Evolutionary conservation across 2,888 invertebrate genomes (phyloP), one percentile per base, ranked within the genome.

Genomic region (Melangyna quadrimaculata): DNA sequence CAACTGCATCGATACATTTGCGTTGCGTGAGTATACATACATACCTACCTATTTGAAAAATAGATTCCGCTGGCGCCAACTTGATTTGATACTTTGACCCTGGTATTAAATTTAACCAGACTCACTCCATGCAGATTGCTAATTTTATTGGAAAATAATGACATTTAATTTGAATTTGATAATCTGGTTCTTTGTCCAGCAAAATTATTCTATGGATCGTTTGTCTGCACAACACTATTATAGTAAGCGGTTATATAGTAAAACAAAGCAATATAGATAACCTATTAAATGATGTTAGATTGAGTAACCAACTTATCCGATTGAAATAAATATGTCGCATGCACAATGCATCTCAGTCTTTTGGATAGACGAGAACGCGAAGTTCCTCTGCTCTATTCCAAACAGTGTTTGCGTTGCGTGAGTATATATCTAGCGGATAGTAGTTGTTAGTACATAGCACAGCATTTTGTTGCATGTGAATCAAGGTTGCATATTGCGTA

Each of bases 101-200:
- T 63, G 53, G 35, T 67, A 74, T 78, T 78, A 73, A 70, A 57
- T 78, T 78, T 73, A 69, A 78, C 29, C 69, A 78, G 35, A 61
- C 53, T 55, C n/a, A n/a, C 72, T 63, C 37, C 10, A 57, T 55
- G 57, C 29, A 61, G 57, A 78, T 78, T 78, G 82, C 77, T 12
- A 78, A 78, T 82, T 78, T 77, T 29, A 82, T 72, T n/a, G 51
- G 59, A 72, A 77, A 67, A 71, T 55, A 74, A 72, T 57, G 53
- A 63, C 72, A 69, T 69, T 61, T 69, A 48, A 69, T 78, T 73
- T 69, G 32, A 69, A 83, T 78, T 77, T 77, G 82, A 82, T 77
- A 77, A 77, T 70, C 67, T 72, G 32, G 29, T 40, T 53, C 17
- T 32, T 19, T 67, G 45, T 65, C 63, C 27, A 63, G 22, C 63